Percentiles rank a stretch among this genome's conserved stretches.
Conservation (phyloP, 2,113 vertebrate species). For the Chroicocephalus ridibundus region DNA sequence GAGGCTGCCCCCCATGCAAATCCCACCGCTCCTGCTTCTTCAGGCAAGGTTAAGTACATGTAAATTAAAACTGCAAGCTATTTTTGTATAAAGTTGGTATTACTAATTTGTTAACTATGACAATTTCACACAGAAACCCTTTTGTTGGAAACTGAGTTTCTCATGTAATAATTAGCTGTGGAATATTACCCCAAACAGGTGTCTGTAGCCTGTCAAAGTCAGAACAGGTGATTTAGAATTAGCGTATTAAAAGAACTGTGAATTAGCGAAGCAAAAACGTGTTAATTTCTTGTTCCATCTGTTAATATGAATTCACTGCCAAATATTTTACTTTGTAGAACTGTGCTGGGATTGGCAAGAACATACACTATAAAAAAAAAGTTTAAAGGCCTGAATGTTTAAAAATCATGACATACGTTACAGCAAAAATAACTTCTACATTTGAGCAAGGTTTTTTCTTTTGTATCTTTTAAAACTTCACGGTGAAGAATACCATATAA, state of each 20-base stretch:
- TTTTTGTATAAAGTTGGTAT: conserved; percentile 75
- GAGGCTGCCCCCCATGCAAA: not conserved
- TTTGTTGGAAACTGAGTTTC: conserved; percentile 89
- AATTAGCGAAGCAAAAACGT: conserved; percentile 96
- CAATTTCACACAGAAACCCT: conserved; percentile 88
- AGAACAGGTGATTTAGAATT: conserved; percentile 90
- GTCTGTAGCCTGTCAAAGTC: conserved; percentile 97
- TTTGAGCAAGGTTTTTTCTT: conserved; percentile 78
- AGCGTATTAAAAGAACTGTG: conserved; percentile 95
- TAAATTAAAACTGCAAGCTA: conserved; percentile 73
- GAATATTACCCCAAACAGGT: conserved; percentile 98
- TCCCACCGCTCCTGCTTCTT: conserved; percentile 25
- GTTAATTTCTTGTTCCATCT: conserved; percentile 99
- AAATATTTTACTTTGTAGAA: conserved; percentile 93
- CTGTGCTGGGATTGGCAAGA: conserved; percentile 88
- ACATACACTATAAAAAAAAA: conserved; percentile 88
- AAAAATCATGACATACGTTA: conserved; percentile 88
- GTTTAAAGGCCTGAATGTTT: conserved; percentile 88
- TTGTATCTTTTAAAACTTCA: conserved; percentile 80
- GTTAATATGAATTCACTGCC: conserved; percentile 99
- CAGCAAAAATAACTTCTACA: conserved; percentile 85
- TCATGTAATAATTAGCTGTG: conserved; percentile 97
- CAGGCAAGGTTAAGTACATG: conserved; percentile 67
- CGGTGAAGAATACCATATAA: conserved; percentile 65
- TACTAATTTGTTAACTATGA: conserved; percentile 89